Conservation (phyloP, 2,113 vertebrate genomes). For the Pardalotus punctatus region DNA sequence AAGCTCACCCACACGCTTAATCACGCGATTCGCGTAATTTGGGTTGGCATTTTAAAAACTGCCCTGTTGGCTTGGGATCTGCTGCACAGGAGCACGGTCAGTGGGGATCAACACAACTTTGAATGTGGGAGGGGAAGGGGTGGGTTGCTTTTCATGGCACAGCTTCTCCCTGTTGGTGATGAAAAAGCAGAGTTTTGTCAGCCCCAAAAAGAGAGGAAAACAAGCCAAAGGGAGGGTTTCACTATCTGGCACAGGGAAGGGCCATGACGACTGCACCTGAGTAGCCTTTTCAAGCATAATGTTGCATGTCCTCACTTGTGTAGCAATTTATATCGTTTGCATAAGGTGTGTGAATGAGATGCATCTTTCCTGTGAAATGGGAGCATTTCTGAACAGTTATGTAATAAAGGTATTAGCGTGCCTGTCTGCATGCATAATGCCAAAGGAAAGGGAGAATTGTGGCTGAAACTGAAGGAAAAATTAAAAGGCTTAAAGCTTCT, state of each 20-base stretch:
- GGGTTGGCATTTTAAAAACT: neutral
- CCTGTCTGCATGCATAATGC: neutral
- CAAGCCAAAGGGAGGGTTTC: neutral
- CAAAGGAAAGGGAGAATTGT: neutral
- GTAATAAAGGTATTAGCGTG: neutral
- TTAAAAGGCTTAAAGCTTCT: neutral
- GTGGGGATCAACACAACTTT: neutral
- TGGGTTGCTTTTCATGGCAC: neutral
- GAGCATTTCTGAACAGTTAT: constrained; percentile 33
- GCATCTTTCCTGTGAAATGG: constrained; percentile 5
- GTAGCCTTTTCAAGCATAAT: neutral
- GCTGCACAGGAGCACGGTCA: neutral
- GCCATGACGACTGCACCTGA: neutral
- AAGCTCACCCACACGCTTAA: neutral
- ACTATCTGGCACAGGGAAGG: neutral
- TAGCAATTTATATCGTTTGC: constrained; percentile 45
- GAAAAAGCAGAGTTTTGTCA: neutral
- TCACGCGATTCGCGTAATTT: accelerated
- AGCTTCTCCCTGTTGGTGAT: neutral
- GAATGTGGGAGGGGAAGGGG: neutral
- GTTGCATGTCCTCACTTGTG: constrained; percentile 28
- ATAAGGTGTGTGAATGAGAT: constrained; percentile 29
- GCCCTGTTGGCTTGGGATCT: neutral
- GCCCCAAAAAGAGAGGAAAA: neutral
- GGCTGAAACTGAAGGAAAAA: neutral